Evolutionary conservation across 1,140 invertebrate species (phyloP), one percentile per base, ranked within the genome.

Genomic region (Littorina saxatilis): DNA sequence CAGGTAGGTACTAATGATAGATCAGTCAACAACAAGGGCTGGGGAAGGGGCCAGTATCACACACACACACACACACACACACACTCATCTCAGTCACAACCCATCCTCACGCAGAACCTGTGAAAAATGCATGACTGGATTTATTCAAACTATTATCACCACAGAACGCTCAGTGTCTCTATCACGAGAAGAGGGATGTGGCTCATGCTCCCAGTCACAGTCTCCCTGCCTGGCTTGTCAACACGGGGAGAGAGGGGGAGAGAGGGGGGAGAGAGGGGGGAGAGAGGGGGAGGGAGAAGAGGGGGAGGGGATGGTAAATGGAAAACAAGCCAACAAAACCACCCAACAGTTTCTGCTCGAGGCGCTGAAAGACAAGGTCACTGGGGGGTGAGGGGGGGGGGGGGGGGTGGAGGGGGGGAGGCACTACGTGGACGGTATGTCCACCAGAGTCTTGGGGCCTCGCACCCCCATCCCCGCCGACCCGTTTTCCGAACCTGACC

Each of bases 401-500:
- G 11, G 27, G 7, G 20, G 61, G 4, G 27, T n/a, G 61, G 0
- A 13, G 20, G 50, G 58, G 39, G 37, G 20, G 52, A 15, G 17
- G 35, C 55, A 63, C 58, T 78, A 78, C n/a, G 76, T 63, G 20
- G 76, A 43, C 4, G 76, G 76, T 78, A 78, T 78, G 66, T 78
- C 76, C 76, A 78, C 76, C 74, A 58, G 27, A 40, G 23, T 63
- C 39, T 43, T 78, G n/a, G 32, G 32, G 35, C 58, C 58, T 2
- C 29, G 29, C 76, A 78, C 23, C 23, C 32, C 76, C 20, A 40
- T 4, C 55, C 58, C 76, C 4, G 58, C 76, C 1, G 76, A 32
- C 40, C 76, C 76, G 39, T 78, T 78, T 58, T 78, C 76, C 4
- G 76, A 78, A 32, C 76, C 76, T 13, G 55, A 63, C 7, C 58